Evolutionary conservation across 2,113 vertebrate genomes (phyloP).

Genomic region (Dipodomys stephensi): DNA sequence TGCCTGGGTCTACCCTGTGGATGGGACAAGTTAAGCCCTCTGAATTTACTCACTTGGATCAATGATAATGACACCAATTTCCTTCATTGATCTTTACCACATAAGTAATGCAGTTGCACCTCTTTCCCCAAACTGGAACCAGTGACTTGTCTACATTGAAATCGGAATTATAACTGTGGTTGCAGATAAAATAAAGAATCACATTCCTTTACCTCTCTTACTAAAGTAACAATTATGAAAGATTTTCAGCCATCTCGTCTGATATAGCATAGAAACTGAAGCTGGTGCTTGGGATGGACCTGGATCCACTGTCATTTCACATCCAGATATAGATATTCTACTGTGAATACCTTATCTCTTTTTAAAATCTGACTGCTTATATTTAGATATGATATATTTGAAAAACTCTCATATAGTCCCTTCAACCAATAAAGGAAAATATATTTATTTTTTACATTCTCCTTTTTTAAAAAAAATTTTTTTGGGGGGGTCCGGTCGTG

Average conservation of each 20-base stretch:
- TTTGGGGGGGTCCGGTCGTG: no score
- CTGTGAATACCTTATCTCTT: no score
- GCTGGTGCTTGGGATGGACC: not conserved
- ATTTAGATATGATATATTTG: not conserved
- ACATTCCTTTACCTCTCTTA: not conserved
- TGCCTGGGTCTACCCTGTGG: not conserved
- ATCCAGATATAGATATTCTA: not conserved
- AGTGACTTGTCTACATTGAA: not conserved
- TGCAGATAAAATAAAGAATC: not conserved
- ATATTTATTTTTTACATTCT: not conserved
- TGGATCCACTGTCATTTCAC: not conserved
- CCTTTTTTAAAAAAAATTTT: no score
- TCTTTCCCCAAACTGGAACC: not conserved
- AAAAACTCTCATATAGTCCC: not conserved
- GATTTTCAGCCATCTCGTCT: not conserved
- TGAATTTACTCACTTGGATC: not conserved
- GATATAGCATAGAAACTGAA: not conserved
- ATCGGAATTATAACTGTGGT: constrained; percentile 1
- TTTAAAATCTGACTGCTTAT: not conserved
- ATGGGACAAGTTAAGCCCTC: no score
- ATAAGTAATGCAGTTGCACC: not conserved
- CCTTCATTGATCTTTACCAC: not conserved
- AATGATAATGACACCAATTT: not conserved
- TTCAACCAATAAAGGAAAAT: not conserved
- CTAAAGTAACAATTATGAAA: not conserved